Evolutionary conservation across 2,113 vertebrate genomes (phyloP), one percentile per base, ranked within the genome.

Genomic region (Taurulus bubalis): DNA sequence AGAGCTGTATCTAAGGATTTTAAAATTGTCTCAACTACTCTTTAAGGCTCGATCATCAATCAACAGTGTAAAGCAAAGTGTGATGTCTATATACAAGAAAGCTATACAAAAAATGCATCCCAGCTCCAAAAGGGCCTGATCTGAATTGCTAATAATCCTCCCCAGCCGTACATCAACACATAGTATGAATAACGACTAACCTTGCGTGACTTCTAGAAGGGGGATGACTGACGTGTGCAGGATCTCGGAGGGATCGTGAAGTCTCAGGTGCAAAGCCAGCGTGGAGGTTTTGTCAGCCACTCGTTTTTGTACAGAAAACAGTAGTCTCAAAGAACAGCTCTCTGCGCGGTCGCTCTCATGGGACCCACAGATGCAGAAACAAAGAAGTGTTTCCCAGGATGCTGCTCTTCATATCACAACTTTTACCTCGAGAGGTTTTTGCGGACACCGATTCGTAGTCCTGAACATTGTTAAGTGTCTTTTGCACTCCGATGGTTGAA

Each of bases 161-260:
- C 20, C 24, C 68, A 58, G 64, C 22, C 3, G 28, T 45, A 58
- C 75, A 8, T 15, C 58, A 22, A 68, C 75, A 59, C 62, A 38
- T 28, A 0, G 55, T 72, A 53, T 71, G 74, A 85, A 87, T 87
- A 67, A 73, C 73, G 67, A 59, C 73, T 28, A 65, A 86, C 75
- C 80, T 71, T 76, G 80, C 36, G 74, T 82, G 85, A 87, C 83
- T 79, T 87, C 58, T 85, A 76, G 14, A 34, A 15, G n/a, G 71
- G 34, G 36, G 69, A 80, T 72, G 74, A 84, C 36, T 76, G 87
- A 81, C 55, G 8, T 75, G 45, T n/a, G 70, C 34, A 34, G 59
- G 36, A 34, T 20, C 76, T 80, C 71, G 1, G 55, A 40, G 66
- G 84, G 74, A 55, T 12, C 15, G n/a, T 0, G 36, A 9, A 2